These are phyloP conservation scores for Quadriops clusia DNA, from an alignment of 2,888 invertebrate genomes.

Conservation along the genomic window DNA sequence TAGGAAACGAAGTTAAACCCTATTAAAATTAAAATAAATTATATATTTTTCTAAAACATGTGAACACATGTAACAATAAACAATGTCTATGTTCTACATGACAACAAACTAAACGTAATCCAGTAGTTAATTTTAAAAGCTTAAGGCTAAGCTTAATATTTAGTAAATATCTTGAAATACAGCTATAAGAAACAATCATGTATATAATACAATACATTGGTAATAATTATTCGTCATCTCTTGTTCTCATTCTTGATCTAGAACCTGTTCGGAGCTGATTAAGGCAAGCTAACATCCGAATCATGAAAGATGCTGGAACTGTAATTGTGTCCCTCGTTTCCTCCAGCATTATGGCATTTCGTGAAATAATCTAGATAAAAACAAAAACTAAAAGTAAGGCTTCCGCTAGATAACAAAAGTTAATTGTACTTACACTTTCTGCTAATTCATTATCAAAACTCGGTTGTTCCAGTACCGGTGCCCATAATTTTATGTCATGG, in stretches of 20 bases:
- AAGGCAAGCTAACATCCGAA: slow-evolving; percentile 58
- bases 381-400: slow-evolving; percentile 3
- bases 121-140: too few relatives aligned
- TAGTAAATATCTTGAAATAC: too few relatives aligned
- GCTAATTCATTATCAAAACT: slow-evolving; percentile 51
- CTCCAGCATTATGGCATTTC: slow-evolving; percentile 74
- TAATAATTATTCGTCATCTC: slow-evolving; percentile 9
- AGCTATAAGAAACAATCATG: too few relatives aligned
- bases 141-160: too few relatives aligned
- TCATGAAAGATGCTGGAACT: slow-evolving; percentile 79
- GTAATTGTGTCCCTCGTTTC: slow-evolving; percentile 80
- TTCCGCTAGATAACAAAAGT: not conserved
- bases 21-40: too few relatives aligned
- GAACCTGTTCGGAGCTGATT: slow-evolving; percentile 48
- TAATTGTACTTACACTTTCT: slow-evolving; percentile 43
- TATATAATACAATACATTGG: too few relatives aligned
- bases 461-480: slow-evolving; percentile 51
- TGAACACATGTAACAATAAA: too few relatives aligned
- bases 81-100: too few relatives aligned
- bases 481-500: slow-evolving; percentile 76
- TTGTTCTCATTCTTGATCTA: slow-evolving; percentile 15
- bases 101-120: too few relatives aligned
- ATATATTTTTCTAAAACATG: too few relatives aligned
- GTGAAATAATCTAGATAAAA: slow-evolving; percentile 51
- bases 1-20: too few relatives aligned